phyloP scores from a whole-genome alignment of 1,140 invertebrate genomes.

The Heterodera carotae region DNA sequence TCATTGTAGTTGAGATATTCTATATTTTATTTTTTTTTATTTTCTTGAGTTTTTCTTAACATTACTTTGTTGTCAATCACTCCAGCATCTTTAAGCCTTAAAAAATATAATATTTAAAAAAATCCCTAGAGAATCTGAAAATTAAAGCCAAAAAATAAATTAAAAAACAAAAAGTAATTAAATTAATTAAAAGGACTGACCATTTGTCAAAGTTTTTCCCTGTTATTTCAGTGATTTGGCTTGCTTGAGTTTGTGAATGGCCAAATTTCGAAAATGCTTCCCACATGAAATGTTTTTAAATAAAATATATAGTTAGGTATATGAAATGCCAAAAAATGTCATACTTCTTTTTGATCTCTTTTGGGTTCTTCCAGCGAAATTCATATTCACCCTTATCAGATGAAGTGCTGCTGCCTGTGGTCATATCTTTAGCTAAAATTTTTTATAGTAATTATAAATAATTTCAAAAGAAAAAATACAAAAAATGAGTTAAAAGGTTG shows the following conservation, averaged over 20 bases:
- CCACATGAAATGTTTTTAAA: slow-evolving; percentile 66
- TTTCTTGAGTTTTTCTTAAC: background rate
- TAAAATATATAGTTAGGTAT: background rate
- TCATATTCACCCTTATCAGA: slow-evolving; percentile 41
- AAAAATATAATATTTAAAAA: too few species aligned
- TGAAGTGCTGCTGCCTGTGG: slow-evolving; percentile 20
- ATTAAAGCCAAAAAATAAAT: background rate
- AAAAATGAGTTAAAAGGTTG: too few species aligned
- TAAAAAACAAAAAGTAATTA: background rate
- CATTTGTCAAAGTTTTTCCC: slow-evolving; percentile 90
- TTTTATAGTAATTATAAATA: too few species aligned
- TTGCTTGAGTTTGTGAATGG: slow-evolving; percentile 67
- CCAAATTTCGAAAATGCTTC: slow-evolving; percentile 82
- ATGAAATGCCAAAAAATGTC: slow-evolving; percentile 2
- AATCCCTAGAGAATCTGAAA: background rate
- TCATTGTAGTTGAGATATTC: slow-evolving; percentile 78
- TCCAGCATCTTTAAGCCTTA: slow-evolving; percentile 83
- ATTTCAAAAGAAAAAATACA: too few species aligned
- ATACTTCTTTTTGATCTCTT: slow-evolving; percentile 56
- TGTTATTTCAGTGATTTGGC: slow-evolving; percentile 80
- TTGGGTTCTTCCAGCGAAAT: slow-evolving; percentile 50
- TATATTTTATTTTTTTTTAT: slow-evolving; percentile 58
- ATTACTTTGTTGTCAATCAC: slow-evolving; percentile 77
- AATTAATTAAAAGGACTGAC: background rate
- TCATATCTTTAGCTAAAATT: too few species aligned